Evolutionary conservation across 1,140 invertebrate genomes (phyloP), one percentile per base, ranked within the genome.

Genomic region (Tenebrio molitor): DNA sequence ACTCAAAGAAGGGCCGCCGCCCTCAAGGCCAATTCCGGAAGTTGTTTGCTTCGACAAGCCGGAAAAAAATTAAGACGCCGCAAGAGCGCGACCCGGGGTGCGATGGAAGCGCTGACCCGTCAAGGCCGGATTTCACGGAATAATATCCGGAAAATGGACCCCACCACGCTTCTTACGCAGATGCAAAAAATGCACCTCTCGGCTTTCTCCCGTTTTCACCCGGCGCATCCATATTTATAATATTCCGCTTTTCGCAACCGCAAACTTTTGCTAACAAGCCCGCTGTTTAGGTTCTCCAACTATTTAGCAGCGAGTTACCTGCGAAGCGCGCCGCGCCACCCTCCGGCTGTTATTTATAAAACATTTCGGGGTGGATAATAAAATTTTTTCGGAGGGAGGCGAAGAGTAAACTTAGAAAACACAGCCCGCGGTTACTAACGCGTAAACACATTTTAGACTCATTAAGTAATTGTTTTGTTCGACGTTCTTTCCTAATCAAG

Each of bases 401-500:
- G n/a, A n/a, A n/a, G 10, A 29, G 21, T 15, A 19, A 58, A 58
- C 50, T 58, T 58, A 58, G 21, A 58, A 58, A 58, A 58, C 23
- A 58, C 12, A 25, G 21, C 50, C 50, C 12, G 50, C 50, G 50
- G 50, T 29, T 29, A 29, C 23, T 7, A 58, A 36, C 58, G 68
- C 68, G 68, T 70, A 70, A 70, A 70, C 68, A 70, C 44, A 46
- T 66, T 73, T 73, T 39, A 68, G 65, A 73, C 71, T 73, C 71
- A 73, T 73, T 73, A 73, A 73, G 71, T 73, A 73, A 73, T 73
- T 73, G 71, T 73, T 68, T 73, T 68, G 71, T 73, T 66, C 63
- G 66, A 21, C 65, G 44, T 66, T 73, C 64, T 66, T 68, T 73
- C 36, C 64, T 73, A 66, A 73, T 73, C 64, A 73, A 68, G 71